A percentile compares a stretch with the other conserved stretches of the same genome.
Conservation (phyloP, 2,888 invertebrate species). For the Mechanitis messenoides region DNA sequence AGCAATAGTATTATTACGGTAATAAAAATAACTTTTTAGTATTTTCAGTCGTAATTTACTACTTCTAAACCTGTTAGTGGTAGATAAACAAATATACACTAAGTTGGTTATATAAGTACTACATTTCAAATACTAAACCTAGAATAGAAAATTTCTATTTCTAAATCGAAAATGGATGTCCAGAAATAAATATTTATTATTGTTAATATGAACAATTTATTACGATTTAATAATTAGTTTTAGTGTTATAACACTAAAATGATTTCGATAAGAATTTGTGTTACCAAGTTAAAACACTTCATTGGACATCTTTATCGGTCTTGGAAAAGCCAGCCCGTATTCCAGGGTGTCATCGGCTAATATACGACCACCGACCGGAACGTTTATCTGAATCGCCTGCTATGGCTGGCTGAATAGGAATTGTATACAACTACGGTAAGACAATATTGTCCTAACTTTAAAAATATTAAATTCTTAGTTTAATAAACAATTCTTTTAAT, state of each 20-base stretch:
- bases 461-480: conserved; percentile 38
- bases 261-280: conserved; percentile 23
- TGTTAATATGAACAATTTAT: background rate
- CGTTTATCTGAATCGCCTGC: conserved; percentile 66
- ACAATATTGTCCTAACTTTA: background rate
- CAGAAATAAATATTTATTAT: too few species aligned
- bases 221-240: too few species aligned
- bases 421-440: conserved; percentile 2
- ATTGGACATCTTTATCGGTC: conserved; percentile 53
- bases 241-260: conserved; percentile 9
- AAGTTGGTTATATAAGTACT: too few species aligned
- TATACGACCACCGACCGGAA: conserved; percentile 54
- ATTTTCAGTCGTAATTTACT: too few species aligned
- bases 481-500: conserved; percentile 7
- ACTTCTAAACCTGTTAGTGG: too few species aligned
- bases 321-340: conserved; percentile 27
- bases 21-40: too few species aligned
- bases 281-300: conserved; percentile 38
- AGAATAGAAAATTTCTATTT: too few species aligned
- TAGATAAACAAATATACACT: too few species aligned
- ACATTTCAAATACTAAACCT: too few species aligned
- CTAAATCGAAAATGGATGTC: too few species aligned
- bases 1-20: too few species aligned
- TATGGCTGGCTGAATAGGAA: conserved; percentile 46
- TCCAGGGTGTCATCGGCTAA: conserved; percentile 31